Conservation (phyloP, 2,888 invertebrate genomes). For the Spialia ferax region DNA sequence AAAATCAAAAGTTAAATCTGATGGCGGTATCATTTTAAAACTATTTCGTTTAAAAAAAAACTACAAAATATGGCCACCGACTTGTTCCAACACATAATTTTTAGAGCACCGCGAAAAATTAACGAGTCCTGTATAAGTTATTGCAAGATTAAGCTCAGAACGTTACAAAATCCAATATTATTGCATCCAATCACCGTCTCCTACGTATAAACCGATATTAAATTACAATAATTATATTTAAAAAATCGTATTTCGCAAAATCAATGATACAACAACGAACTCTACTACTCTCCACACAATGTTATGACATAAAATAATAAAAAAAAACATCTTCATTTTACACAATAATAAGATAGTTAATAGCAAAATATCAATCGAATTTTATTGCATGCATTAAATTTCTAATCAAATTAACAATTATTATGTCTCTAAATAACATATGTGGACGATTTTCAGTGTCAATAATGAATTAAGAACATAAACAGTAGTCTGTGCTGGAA, state of each 20-base stretch:
- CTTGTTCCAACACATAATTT: slow-evolving; percentile 33
- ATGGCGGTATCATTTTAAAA: slow-evolving; percentile 16
- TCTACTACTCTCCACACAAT: slow-evolving; percentile 65
- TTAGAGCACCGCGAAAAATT: slow-evolving; percentile 47
- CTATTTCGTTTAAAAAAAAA: slow-evolving; percentile 26
- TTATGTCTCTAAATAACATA: slow-evolving; percentile 67
- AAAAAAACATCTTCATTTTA: slow-evolving; percentile 55
- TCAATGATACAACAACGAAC: slow-evolving; percentile 72
- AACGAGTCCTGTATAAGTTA: slow-evolving; percentile 45
- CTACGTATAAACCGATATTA: slow-evolving; percentile 66
- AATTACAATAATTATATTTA: slow-evolving; percentile 56
- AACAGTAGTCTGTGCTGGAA: slow-evolving; percentile 19
- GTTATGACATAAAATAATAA: slow-evolving; percentile 67
- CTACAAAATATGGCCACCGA: slow-evolving; percentile 44
- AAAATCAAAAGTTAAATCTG: slow-evolving; percentile 19
- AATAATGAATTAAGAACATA: slow-evolving; percentile 41
- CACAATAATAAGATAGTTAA: slow-evolving; percentile 61
- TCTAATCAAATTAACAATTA: slow-evolving; percentile 75
- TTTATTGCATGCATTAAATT: slow-evolving; percentile 79
- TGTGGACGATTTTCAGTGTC: slow-evolving; percentile 69
- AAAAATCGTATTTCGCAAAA: slow-evolving; percentile 61
- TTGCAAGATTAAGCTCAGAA: slow-evolving; percentile 33
- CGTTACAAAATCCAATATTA: slow-evolving; percentile 45
- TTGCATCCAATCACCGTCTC: slow-evolving; percentile 64
- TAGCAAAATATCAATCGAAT: slow-evolving; percentile 80